These are phyloP conservation scores for Apeira syringaria DNA, from an alignment of 2,888 invertebrate genomes.

Conservation along the genomic window DNA sequence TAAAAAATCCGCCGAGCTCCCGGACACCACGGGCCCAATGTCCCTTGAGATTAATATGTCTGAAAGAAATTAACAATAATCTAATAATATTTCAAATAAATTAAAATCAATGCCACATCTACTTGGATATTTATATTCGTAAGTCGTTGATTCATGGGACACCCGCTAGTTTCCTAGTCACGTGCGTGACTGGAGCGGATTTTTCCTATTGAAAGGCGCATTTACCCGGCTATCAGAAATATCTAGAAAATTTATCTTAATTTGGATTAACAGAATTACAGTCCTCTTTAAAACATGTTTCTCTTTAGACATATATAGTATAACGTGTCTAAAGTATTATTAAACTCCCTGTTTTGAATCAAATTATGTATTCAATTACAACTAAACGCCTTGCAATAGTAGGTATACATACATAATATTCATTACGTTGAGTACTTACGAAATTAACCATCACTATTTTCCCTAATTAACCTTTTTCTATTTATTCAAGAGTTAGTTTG, in stretches of 20 bases:
- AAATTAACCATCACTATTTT: constrained; percentile 6
- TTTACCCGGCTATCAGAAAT: constrained; percentile 6
- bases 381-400: too few species aligned
- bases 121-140: constrained; percentile 5
- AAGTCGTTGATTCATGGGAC: constrained; percentile 7
- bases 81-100: not conserved
- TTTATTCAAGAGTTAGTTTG: constrained; percentile 12
- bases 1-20: too few species aligned
- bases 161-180: constrained; percentile 13
- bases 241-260: constrained; percentile 1
- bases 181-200: constrained; percentile 6
- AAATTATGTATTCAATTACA: too few species aligned
- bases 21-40: too few species aligned
- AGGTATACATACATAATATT: too few species aligned
- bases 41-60: too few species aligned
- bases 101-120: not conserved
- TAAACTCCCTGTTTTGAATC: too few species aligned
- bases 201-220: constrained; percentile 8
- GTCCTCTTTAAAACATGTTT: constrained; percentile 4
- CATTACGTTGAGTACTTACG: constrained; percentile 1
- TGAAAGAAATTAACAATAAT: not conserved
- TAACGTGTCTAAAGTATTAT: too few species aligned
- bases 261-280: constrained; percentile 7
- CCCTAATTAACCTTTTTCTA: constrained; percentile 13
- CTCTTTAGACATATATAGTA: not conserved